Conservation (phyloP, 2,797 vertebrate genomes). For the Anas bernieri region DNA sequence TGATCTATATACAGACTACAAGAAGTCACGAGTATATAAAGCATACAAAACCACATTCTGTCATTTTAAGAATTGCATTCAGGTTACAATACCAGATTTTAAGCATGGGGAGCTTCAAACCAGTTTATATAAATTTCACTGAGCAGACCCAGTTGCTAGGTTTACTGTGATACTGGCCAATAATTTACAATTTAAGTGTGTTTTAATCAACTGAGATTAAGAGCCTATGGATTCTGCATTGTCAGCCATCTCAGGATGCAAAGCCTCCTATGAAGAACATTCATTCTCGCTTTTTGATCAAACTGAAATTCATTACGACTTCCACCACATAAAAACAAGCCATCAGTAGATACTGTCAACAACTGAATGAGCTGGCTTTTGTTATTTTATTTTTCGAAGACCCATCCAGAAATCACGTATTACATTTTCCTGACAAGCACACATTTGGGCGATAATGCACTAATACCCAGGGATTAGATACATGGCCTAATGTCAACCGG, state of each 20-base stretch:
- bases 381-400: background rate
- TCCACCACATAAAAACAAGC: background rate
- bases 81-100: background rate
- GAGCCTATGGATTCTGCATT: background rate
- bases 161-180: background rate
- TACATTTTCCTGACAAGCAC: background rate
- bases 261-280: background rate
- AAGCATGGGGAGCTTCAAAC: background rate
- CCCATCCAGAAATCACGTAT: background rate
- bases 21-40: background rate
- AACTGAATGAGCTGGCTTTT: background rate
- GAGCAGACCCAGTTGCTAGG: background rate
- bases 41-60: background rate
- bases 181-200: background rate
- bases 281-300: background rate
- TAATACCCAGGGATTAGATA: slow-evolving; percentile 28
- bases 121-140: background rate
- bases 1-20: background rate
- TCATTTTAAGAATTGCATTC: background rate
- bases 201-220: background rate
- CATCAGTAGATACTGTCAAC: background rate
- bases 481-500: background rate
- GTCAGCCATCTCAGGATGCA: background rate
- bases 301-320: background rate
- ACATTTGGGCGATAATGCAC: slow-evolving; percentile 17